phyloP scores from a whole-genome alignment of 2,113 vertebrate species.

The Parus major region DNA sequence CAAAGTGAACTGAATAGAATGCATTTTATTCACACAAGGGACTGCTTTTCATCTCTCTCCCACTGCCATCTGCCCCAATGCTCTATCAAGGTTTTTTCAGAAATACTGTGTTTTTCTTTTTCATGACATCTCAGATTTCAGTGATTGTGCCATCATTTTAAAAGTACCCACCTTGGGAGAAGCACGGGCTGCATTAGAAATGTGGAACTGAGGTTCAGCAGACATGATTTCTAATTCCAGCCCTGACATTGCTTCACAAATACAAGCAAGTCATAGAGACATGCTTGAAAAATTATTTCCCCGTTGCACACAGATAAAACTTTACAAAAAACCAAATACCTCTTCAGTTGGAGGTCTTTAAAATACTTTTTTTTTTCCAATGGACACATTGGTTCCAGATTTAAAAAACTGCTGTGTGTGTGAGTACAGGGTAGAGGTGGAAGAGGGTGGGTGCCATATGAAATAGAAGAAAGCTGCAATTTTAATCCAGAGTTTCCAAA shows the following conservation, averaged over 20 bases:
- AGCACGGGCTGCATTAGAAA: neutral
- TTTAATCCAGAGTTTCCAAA: neutral
- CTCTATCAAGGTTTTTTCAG: neutral
- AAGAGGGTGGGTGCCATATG: neutral
- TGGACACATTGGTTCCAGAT: neutral
- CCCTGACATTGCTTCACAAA: neutral
- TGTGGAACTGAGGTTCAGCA: neutral
- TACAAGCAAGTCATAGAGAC: neutral
- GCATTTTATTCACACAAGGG: neutral
- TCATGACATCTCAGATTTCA: neutral
- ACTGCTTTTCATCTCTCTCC: neutral
- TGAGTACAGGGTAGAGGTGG: accelerated
- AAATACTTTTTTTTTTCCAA: neutral
- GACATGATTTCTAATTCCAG: neutral
- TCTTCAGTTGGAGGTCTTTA: neutral
- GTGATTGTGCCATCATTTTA: neutral
- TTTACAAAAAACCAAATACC: neutral
- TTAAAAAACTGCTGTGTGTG: accelerated
- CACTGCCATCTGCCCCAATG: neutral
- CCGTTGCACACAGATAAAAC: neutral
- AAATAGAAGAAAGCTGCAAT: neutral
- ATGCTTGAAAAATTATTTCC: neutral
- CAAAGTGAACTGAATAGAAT: neutral
- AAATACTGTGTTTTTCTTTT: neutral
- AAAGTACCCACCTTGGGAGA: neutral